Percentiles rank a stretch among this genome's conserved stretches.
Evolutionary conservation across 1,140 invertebrate genomes (phyloP).

Genomic region (Drosophila ercepeae): DNA sequence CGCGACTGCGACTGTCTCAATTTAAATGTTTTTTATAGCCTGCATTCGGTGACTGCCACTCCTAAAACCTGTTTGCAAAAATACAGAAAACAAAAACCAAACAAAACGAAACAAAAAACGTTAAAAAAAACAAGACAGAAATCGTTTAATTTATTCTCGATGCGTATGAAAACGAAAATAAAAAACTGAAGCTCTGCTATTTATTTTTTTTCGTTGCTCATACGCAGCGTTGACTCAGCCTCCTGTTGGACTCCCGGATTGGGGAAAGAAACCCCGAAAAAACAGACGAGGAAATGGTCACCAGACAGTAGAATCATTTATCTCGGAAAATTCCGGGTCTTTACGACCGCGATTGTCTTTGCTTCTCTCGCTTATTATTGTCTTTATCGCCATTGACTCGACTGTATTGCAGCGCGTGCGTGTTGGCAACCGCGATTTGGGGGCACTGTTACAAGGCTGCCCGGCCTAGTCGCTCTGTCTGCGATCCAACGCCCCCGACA

Average conservation of each 20-base stretch:
- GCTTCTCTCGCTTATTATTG: constrained; percentile 12
- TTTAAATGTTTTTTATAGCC: constrained; percentile 72
- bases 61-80: constrained; percentile 60
- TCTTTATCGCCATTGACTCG: constrained; percentile 37
- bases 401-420: constrained; percentile 56
- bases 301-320: constrained; percentile 38
- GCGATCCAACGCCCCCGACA: constrained; percentile 15
- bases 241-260: neutral
- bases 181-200: constrained; percentile 20
- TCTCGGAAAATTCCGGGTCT: constrained; percentile 36
- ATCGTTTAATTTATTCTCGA: constrained; percentile 71
- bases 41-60: constrained; percentile 51
- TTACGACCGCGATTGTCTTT: constrained; percentile 29
- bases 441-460: constrained; percentile 79
- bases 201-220: constrained; percentile 43
- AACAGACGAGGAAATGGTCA: constrained; percentile 23
- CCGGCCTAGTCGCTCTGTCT: constrained; percentile 43
- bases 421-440: constrained; percentile 63
- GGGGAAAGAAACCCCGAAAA: neutral
- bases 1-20: constrained; percentile 54
- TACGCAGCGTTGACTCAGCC: constrained; percentile 52
- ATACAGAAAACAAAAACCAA: constrained; percentile 24
- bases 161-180: constrained; percentile 62
- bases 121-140: constrained; percentile 45
- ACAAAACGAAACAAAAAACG: constrained; percentile 33